Base-by-base conservation (phyloP, 2,888 invertebrate genomes). In the Fragum sueziense region DNA sequence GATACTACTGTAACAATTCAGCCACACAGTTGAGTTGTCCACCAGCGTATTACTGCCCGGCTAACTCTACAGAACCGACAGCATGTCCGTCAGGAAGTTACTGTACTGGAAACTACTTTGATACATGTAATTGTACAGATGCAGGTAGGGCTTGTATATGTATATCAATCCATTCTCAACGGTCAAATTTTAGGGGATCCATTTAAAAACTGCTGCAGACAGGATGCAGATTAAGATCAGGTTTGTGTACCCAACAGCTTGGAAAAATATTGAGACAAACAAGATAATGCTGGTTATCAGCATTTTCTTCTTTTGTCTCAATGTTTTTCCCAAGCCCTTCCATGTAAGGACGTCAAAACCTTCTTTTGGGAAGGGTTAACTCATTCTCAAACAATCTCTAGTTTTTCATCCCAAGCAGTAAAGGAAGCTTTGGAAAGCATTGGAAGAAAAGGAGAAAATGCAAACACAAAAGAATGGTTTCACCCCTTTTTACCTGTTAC, bases 1-100 rank as follows among this genome's bases (percentile, higher is more conserved):
- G 92, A 25, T 92, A 92, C 78, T 92, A 91, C 82, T 92, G 92
- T 73, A 90, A 90, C 82, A 88, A 87, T 82, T 88, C 91, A 0
- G 89, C 87, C 88, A 87, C 88, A 0, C 88, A 91, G 81, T 75
- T 87, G 9, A 88, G 90, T 0, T 92, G 92, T 78, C 91, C 91
- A 20, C 89, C 89, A 11, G 92, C 91, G 1, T 91, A 87, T 81
- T 92, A 91, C 78, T 92, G 92, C 77, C 92, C 92, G 11, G 88
- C 88, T 67, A 87, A 81, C 57, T 91, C 92, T 25, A 88, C 90
- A 33, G 86, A 85, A 51, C 92, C 92, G 0, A 87, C 86, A 41
- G 79, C 79, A 4, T 91, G 91, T 80, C 91, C 90, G 7, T 76
- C 85, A 11, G 91, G 91, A 31, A 88, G 89, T 75, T 91, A 91